Conservation (phyloP, 2,797 vertebrate species). For the Fringilla coelebs region DNA sequence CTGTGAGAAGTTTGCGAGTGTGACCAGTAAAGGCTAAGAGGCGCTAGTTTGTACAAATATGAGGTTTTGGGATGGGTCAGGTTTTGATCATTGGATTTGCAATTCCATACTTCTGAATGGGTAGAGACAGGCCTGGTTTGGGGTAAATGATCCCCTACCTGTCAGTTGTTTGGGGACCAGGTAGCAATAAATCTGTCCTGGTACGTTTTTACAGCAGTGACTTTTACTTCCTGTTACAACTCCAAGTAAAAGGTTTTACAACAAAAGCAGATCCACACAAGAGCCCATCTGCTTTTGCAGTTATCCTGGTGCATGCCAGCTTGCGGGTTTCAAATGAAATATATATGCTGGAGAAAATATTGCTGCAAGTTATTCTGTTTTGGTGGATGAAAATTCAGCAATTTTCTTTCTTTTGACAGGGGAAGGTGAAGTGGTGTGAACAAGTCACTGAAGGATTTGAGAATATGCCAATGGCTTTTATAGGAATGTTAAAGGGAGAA, state of each 20-base stretch:
- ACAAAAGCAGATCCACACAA: neutral
- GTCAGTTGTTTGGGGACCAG: neutral
- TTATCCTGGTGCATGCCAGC: neutral
- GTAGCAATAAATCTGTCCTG: neutral
- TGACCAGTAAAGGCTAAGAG: neutral
- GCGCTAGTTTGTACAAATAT: neutral
- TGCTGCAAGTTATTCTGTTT: neutral
- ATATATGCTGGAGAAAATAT: neutral
- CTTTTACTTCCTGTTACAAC: neutral
- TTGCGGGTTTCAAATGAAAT: neutral
- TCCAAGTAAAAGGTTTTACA: neutral
- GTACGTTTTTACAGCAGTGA: neutral
- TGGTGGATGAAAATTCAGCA: neutral
- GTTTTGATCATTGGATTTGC: neutral
- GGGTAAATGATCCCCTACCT: neutral
- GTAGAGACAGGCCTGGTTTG: neutral
- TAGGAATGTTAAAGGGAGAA: constrained; percentile 86
- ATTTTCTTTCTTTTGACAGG: constrained; percentile 72
- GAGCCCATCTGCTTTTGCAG: neutral
- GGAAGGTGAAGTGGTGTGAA: constrained; percentile 83
- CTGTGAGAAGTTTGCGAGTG: neutral
- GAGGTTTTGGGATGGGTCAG: neutral
- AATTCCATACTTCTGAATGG: neutral
- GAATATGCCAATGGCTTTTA: constrained; percentile 90
- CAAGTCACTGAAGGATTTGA: constrained; percentile 85